Evolutionary conservation across 2,797 vertebrate genomes (phyloP).

Genomic region (Leuciscus waleckii): DNA sequence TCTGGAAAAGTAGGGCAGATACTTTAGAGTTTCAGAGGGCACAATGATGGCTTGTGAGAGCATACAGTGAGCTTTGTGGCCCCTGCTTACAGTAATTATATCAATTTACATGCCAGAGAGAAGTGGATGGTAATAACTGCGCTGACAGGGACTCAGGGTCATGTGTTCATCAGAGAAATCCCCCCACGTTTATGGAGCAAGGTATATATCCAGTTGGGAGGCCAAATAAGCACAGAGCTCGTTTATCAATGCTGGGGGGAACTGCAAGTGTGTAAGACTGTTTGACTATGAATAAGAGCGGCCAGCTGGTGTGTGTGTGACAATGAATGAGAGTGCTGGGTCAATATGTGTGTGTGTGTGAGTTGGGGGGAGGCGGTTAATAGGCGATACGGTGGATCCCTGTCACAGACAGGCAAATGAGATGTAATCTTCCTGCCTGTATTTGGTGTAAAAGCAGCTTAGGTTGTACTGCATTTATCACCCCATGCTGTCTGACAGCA

Average conservation of each 20-base stretch:
- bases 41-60: slow-evolving; percentile 56
- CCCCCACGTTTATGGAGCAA: slow-evolving; percentile 56
- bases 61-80: slow-evolving; percentile 61
- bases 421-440: slow-evolving; percentile 60
- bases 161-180: slow-evolving; percentile 55
- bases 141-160: slow-evolving; percentile 59
- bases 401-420: slow-evolving; percentile 59
- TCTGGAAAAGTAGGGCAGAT: slow-evolving; percentile 66
- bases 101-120: slow-evolving; percentile 60
- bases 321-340: slow-evolving; percentile 43
- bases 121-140: slow-evolving; percentile 62
- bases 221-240: slow-evolving; percentile 58
- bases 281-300: slow-evolving; percentile 37
- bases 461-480: slow-evolving; percentile 70
- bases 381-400: slow-evolving; percentile 36
- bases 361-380: slow-evolving; percentile 26
- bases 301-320: slow-evolving; percentile 38
- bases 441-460: slow-evolving; percentile 66
- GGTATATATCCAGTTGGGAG: slow-evolving; percentile 59
- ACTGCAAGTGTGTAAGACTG: slow-evolving; percentile 49
- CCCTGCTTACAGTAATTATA: slow-evolving; percentile 62
- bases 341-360: slow-evolving; percentile 10
- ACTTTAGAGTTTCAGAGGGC: slow-evolving; percentile 58
- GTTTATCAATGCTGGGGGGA: slow-evolving; percentile 58
- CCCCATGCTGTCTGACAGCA: slow-evolving; percentile 65